A percentile compares a stretch with the other conserved stretches of the same genome.
Conservation (phyloP, 2,113 vertebrate species). For the Tupaia chinensis region DNA sequence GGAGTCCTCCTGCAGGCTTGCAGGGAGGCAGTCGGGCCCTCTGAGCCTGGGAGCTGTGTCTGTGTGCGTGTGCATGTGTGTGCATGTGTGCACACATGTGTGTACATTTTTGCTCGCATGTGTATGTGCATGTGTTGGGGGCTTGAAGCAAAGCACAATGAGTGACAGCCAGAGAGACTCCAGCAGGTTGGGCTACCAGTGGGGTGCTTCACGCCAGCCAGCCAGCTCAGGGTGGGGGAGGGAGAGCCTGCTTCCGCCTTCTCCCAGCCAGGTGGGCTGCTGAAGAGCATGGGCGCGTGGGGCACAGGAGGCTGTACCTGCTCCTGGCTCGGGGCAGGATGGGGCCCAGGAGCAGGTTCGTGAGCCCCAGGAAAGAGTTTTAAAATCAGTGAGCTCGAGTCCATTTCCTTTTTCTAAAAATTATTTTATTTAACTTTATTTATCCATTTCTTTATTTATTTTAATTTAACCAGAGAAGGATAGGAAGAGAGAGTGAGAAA, state of each 20-base stretch:
- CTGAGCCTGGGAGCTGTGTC: background rate
- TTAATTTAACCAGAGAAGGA: too few species aligned
- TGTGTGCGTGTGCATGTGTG: accelerated
- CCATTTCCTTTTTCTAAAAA: background rate
- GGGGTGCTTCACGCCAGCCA: background rate
- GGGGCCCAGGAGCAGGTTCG: background rate
- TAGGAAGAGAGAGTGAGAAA: too few species aligned
- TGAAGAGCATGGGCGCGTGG: background rate
- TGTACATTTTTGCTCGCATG: background rate
- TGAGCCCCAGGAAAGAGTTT: background rate
- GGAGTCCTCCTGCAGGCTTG: background rate
- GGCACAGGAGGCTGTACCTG: background rate
- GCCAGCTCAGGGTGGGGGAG: background rate
- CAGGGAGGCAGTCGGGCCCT: background rate
- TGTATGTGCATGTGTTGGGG: too few species aligned
- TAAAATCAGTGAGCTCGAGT: background rate
- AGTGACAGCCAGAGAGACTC: background rate
- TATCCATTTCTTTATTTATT: too few species aligned
- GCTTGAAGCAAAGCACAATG: background rate
- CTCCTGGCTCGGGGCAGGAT: background rate
- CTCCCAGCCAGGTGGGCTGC: too few species aligned
- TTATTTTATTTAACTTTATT: too few species aligned
- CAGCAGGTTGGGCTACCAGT: background rate
- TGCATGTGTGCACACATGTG: background rate
- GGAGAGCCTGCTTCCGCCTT: background rate